phyloP scores from a whole-genome alignment of 2,113 vertebrate genomes.

The Colaptes auratus region DNA sequence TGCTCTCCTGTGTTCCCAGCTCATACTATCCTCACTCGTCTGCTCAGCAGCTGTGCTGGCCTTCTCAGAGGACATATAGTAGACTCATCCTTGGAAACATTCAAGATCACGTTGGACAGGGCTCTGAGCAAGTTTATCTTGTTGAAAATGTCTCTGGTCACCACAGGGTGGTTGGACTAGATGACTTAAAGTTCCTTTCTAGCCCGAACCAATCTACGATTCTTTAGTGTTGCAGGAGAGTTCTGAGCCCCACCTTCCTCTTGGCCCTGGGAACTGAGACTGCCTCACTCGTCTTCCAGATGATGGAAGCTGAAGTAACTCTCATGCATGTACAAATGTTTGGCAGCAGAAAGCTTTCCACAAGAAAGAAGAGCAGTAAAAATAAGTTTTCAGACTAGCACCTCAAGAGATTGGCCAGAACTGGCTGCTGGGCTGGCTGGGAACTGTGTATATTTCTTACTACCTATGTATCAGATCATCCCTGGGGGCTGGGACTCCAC shows the following conservation, averaged over 20 bases:
- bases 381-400: not conserved
- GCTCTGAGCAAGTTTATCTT: too few relatives aligned
- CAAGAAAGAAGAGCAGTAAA: not conserved
- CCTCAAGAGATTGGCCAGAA: not conserved
- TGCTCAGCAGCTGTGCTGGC: not conserved
- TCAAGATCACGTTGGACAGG: too few relatives aligned
- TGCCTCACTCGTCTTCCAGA: not conserved
- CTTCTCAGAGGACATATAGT: not conserved
- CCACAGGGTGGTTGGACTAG: too few relatives aligned
- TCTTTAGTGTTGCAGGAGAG: not conserved
- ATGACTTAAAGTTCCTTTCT: too few relatives aligned
- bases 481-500: not conserved
- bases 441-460: not conserved
- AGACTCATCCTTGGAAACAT: too few relatives aligned
- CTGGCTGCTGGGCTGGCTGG: not conserved
- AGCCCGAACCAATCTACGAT: too few relatives aligned
- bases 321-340: not conserved
- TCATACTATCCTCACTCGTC: accelerated
- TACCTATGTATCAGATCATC: accelerated
- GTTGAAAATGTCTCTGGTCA: too few relatives aligned
- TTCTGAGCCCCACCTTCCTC: not conserved
- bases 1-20: not conserved
- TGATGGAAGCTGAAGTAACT: not conserved
- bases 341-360: not conserved
- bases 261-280: not conserved